phyloP scores from a whole-genome alignment of 2,113 vertebrate species.

The Cyanoderma ruficeps region DNA sequence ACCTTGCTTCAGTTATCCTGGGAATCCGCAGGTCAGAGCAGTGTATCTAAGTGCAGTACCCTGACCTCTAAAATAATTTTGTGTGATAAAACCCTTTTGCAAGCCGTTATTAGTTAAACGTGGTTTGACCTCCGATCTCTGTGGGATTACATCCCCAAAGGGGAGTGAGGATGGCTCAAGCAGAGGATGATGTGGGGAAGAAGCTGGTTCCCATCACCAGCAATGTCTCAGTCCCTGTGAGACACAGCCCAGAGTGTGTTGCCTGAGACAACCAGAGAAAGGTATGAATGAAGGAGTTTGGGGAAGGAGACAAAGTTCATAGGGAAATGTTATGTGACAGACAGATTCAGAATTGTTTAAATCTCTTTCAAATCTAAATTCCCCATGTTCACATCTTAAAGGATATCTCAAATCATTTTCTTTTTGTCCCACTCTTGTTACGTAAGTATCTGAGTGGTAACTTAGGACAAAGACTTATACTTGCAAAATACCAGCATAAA shows the following conservation, averaged over 20 bases:
- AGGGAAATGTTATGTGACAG: neutral
- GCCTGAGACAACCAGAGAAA: neutral
- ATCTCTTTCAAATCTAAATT: neutral
- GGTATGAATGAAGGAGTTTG: neutral
- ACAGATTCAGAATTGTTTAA: neutral
- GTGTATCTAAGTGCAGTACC: neutral
- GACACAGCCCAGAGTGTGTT: neutral
- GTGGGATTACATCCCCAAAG: neutral
- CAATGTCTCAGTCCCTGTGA: accelerated
- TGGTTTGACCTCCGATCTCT: neutral
- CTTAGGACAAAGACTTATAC: neutral
- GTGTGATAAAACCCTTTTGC: neutral
- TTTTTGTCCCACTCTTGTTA: neutral
- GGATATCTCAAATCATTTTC: neutral
- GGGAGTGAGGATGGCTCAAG: neutral
- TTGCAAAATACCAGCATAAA: neutral
- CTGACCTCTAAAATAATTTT: neutral
- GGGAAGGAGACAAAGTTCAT: neutral
- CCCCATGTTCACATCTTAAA: neutral
- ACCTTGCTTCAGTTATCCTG: neutral
- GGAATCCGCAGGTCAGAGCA: neutral
- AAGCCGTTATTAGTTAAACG: neutral
- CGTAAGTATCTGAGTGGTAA: neutral
- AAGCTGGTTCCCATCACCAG: neutral
- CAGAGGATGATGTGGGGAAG: neutral